phyloP scores from a whole-genome alignment of 2,888 invertebrate genomes.

The Nasonia oneida region DNA sequence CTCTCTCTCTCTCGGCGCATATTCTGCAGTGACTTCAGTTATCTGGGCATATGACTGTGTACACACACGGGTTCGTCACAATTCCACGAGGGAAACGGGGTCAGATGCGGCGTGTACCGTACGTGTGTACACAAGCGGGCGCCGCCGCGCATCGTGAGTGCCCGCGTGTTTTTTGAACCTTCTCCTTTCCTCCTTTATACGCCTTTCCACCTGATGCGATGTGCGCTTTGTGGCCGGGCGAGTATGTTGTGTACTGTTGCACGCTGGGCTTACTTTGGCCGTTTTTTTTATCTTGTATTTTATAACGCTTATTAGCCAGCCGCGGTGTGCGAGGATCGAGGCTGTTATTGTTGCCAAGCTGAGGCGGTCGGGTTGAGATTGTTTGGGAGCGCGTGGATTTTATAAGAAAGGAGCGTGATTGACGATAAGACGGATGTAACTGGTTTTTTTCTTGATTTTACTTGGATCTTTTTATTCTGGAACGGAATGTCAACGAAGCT shows the following conservation, averaged over 20 bases:
- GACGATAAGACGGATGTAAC: background rate
- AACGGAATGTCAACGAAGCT: too few species aligned
- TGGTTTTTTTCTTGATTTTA: background rate
- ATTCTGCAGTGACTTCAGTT: too few species aligned
- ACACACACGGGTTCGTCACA: conserved; percentile 47
- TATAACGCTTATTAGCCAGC: conserved; percentile 43
- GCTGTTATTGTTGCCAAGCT: background rate
- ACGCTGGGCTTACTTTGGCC: background rate
- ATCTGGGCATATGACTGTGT: background rate
- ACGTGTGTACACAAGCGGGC: background rate
- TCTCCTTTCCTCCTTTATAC: background rate
- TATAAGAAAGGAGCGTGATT: conserved; percentile 63
- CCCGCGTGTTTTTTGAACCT: background rate
- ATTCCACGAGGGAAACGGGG: conserved; percentile 53
- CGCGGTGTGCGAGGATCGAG: background rate
- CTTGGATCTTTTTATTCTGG: background rate
- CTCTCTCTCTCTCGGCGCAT: background rate
- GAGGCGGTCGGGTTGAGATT: background rate
- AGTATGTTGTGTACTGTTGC: background rate
- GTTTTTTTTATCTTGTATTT: background rate
- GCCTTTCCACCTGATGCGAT: background rate
- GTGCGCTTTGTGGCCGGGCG: background rate
- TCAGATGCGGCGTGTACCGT: conserved; percentile 27
- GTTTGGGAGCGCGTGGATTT: conserved; percentile 30
- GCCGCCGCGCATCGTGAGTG: background rate